Conservation (phyloP, 2,888 invertebrate genomes). For the Acholoe squamosa region DNA sequence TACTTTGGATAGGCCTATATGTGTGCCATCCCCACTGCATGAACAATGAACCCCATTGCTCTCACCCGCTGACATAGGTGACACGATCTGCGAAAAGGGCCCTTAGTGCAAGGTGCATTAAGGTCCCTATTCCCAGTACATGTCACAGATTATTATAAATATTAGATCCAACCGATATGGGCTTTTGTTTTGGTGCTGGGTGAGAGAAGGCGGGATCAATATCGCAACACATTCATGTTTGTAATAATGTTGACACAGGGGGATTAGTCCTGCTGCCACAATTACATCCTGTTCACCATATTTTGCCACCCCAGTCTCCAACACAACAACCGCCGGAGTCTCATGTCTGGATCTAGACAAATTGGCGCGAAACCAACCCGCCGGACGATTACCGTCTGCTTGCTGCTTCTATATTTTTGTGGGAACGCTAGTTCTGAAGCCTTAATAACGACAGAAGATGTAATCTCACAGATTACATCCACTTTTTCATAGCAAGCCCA, state of each 20-base stretch:
- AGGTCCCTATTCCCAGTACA: no score
- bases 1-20: no score
- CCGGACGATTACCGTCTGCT: neutral
- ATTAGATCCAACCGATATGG: neutral
- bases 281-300: neutral
- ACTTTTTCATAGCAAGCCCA: neutral
- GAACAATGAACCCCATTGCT: no score
- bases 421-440: neutral
- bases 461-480: slow-evolving; percentile 35
- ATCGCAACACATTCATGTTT: slow-evolving; percentile 55
- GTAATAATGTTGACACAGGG: slow-evolving; percentile 59
- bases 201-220: slow-evolving; percentile 9
- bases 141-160: no score
- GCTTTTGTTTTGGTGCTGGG: slow-evolving; percentile 30
- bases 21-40: no score
- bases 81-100: no score
- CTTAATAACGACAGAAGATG: neutral
- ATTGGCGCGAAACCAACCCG: slow-evolving; percentile 42
- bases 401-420: neutral
- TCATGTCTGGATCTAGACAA: neutral
- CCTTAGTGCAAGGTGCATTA: no score
- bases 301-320: neutral
- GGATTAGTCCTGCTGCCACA: slow-evolving; percentile 44
- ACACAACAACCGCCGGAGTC: neutral
- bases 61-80: neutral